Evolutionary conservation across 64 coral and sea anemone genomes (phyloP).

Genomic region (Montipora sp.): DNA sequence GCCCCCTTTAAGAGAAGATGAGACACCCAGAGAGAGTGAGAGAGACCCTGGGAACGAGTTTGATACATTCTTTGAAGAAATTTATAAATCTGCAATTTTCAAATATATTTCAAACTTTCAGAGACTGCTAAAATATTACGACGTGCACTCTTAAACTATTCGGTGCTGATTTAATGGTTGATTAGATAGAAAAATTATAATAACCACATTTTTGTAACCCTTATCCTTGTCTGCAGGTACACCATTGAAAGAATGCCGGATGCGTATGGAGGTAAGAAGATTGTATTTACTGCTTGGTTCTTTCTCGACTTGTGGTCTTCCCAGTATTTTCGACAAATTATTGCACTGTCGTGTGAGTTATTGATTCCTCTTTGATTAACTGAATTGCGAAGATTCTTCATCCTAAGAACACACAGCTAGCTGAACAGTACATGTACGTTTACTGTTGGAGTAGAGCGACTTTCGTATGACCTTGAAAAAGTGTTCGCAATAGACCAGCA

Average conservation of each 20-base stretch:
- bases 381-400: neutral
- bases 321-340: neutral
- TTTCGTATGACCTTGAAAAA: no score
- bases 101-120: no score
- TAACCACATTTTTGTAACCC: no score
- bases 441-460: neutral
- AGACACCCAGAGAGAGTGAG: no score
- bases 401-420: neutral
- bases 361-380: neutral
- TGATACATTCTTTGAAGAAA: neutral
- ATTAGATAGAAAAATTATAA: no score
- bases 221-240: slow-evolving; percentile 59
- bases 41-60: neutral
- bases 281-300: neutral
- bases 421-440: no score
- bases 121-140: no score
- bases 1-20: no score
- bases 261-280: slow-evolving; percentile 90
- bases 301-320: neutral
- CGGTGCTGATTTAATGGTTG: no score
- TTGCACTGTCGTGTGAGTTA: slow-evolving; percentile 4
- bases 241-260: slow-evolving; percentile 97
- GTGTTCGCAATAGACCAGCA: no score
- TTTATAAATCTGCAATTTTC: no score
- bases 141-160: no score